Percentiles rank a stretch among this genome's conserved stretches.
phyloP scores from a whole-genome alignment of 1,140 invertebrate species.

The Helicoverpa zea region DNA sequence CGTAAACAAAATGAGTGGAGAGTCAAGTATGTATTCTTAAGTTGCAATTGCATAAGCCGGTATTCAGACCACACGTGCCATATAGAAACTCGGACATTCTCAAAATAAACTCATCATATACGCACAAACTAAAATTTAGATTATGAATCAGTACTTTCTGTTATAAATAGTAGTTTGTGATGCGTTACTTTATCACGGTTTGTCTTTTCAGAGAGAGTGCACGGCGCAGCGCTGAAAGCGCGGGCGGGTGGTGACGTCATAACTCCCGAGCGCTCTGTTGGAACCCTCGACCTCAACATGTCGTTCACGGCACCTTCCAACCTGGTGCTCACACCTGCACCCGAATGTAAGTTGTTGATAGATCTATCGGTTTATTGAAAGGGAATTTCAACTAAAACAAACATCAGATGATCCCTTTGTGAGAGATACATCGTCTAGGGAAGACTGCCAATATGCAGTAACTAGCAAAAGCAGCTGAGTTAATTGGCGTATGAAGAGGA shows the following conservation, averaged over 20 bases:
- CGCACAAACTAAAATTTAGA: constrained; percentile 11
- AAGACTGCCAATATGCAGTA: too few relatives aligned
- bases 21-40: constrained; percentile 11
- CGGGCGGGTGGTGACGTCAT: constrained; percentile 80
- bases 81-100: constrained; percentile 39
- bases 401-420: too few relatives aligned
- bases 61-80: background rate
- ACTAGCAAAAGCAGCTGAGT: too few relatives aligned
- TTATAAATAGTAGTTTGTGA: constrained; percentile 39
- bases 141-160: constrained; percentile 40
- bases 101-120: constrained; percentile 25
- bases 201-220: constrained; percentile 68
- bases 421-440: too few relatives aligned
- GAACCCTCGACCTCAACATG: constrained; percentile 75
- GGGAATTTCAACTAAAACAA: background rate
- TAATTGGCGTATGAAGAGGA: too few relatives aligned
- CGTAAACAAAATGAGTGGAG: background rate
- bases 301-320: constrained; percentile 75
- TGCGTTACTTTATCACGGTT: constrained; percentile 26
- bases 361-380: background rate
- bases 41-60: constrained; percentile 5
- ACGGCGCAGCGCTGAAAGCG: constrained; percentile 65
- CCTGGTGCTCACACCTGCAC: constrained; percentile 77
- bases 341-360: constrained; percentile 73
- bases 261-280: constrained; percentile 70